phyloP scores from a whole-genome alignment of 1,140 invertebrate species.

The Magallana gigas region DNA sequence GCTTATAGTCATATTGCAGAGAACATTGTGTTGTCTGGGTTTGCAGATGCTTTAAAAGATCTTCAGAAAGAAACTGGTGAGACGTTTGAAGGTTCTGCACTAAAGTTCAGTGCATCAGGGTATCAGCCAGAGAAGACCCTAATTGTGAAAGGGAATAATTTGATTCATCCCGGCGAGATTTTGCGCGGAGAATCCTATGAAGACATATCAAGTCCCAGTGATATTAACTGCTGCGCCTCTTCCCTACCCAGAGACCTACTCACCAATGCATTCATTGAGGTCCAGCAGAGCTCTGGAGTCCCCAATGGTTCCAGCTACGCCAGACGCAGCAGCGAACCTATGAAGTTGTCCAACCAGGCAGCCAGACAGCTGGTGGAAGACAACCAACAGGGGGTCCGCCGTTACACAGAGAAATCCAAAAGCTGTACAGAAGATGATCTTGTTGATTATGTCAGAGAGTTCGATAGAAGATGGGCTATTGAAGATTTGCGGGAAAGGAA shows the following conservation, averaged over 20 bases:
- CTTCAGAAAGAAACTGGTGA: not conserved
- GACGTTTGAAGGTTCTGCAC: constrained; percentile 3
- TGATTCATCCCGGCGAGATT: constrained; percentile 38
- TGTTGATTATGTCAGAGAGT: constrained; percentile 45
- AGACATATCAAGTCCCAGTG: constrained; percentile 31
- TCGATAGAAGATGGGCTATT: constrained; percentile 38
- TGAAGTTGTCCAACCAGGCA: constrained; percentile 65
- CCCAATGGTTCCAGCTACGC: constrained; percentile 61
- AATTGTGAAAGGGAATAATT: constrained; percentile 12
- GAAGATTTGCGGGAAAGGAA: constrained; percentile 47
- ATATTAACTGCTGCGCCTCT: constrained; percentile 51
- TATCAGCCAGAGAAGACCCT: constrained; percentile 22
- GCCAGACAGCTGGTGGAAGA: constrained; percentile 44
- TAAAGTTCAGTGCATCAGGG: constrained; percentile 29
- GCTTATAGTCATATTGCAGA: constrained; percentile 33
- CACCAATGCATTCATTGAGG: constrained; percentile 62
- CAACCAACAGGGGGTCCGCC: constrained; percentile 28
- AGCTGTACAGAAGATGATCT: constrained; percentile 65
- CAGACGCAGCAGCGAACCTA: constrained; percentile 69
- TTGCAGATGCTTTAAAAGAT: constrained; percentile 37
- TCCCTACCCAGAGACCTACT: constrained; percentile 55
- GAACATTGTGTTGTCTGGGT: constrained; percentile 24
- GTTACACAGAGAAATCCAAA: constrained; percentile 50
- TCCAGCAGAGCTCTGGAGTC: constrained; percentile 35
- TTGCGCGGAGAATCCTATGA: constrained; percentile 29